Base-by-base conservation (phyloP, 2,797 vertebrate genomes). In the Ambastaia sidthimunki region DNA sequence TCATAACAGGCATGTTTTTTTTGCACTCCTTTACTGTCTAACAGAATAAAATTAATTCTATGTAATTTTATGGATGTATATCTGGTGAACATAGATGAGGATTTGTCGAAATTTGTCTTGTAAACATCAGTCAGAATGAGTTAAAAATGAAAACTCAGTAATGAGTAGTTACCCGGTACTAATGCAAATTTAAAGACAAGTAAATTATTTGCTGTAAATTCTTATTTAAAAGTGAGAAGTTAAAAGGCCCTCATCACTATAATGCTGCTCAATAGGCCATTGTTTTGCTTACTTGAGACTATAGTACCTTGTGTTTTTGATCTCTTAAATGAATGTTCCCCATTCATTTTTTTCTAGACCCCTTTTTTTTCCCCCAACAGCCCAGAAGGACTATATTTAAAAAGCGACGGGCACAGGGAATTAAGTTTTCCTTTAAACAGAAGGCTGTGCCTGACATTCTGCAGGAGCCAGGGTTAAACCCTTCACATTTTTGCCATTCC, bases 401-500 rank as follows among this genome's bases (percentile, higher is more conserved):
- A 73, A 72, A 13, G 63, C 7, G 3, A 82, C 11, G 34, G 80
- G 76, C 48, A 82, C 74, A 78, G 68, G 47, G 76, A 80, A 82
- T 69, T 62, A 77, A 55, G 70, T 73, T 81, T 84, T 82, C 28
- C 71, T 75, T 69, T 55, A 66, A 82, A 80, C 85, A 76, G 31
- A 71, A 83, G 76, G 71, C 78, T 82, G 67, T 71, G 66, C 19
- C 44, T 81, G 23, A 77, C 54, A 72, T 84, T 84, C 83, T 78
- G 78, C 63, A 83, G 68, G 67, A 82, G 71, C 70, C 62, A 34
- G 85, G 70, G 85, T 80, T 87, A 82, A 85, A 88, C 80, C 74
- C 75, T 78, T 82, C 28, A 44, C 81, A 74, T 86, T 85, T 57
- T 82, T 87, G 70, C 59, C 74, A 85, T 84, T 90, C 89, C 85